A percentile compares a stretch with the other conserved stretches of the same genome.
Conservation (phyloP, 2,888 invertebrate species). For the Clunio marinus region DNA sequence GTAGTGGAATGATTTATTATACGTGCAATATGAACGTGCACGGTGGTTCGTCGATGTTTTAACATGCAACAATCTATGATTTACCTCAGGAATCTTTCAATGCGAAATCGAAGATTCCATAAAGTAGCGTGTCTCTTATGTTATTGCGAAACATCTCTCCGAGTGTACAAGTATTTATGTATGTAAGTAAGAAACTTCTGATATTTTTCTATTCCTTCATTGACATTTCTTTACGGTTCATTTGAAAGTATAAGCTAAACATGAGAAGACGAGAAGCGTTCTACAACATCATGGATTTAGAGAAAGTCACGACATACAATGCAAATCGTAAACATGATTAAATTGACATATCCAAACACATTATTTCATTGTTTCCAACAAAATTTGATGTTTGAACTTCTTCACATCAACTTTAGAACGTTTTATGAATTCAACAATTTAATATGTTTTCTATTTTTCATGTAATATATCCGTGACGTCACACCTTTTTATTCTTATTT, state of each 20-base stretch:
- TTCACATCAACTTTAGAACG: neutral
- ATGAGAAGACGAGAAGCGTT: neutral
- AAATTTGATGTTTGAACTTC: neutral
- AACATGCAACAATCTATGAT: too few relatives aligned
- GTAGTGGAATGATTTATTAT: constrained; percentile 7
- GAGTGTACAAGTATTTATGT: neutral
- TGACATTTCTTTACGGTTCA: constrained; percentile 30
- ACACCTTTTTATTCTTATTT: neutral
- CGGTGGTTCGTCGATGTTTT: too few relatives aligned
- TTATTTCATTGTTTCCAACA: neutral
- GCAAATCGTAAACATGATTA: neutral
- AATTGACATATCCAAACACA: neutral
- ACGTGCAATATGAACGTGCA: constrained; percentile 9
- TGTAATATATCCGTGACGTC: neutral
- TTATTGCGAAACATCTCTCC: neutral
- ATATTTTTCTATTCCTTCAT: neutral
- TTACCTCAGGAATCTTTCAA: too few relatives aligned
- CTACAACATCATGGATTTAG: neutral
- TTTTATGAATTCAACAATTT: neutral
- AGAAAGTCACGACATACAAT: neutral
- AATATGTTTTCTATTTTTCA: neutral
- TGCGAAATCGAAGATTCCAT: too few relatives aligned
- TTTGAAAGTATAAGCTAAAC: constrained; percentile 7
- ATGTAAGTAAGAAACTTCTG: neutral
- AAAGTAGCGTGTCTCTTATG: too few relatives aligned